These are phyloP conservation scores for Patella vulgata DNA, from an alignment of 1,140 invertebrate genomes.

Conservation along the genomic window DNA sequence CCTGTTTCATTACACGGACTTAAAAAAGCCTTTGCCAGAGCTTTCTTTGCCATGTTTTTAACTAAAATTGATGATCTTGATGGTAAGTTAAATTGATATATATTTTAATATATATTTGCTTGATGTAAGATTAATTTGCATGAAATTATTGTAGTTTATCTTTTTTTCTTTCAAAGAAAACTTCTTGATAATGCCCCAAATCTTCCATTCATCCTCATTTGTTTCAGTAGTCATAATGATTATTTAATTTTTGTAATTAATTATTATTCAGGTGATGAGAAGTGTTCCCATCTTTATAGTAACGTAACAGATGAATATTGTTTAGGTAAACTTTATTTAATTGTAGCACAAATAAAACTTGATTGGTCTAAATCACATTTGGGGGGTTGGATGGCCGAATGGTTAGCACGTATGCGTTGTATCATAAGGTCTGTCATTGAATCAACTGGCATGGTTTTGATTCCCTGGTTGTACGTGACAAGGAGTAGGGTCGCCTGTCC, in stretches of 20 bases:
- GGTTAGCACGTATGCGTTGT: too few relatives aligned
- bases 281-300: constrained; percentile 21
- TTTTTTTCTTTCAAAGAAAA: too few relatives aligned
- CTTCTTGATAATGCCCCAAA: too few relatives aligned
- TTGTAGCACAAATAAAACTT: too few relatives aligned
- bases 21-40: constrained; percentile 60
- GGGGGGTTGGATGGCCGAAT: too few relatives aligned
- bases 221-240: too few relatives aligned
- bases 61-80: constrained; percentile 65
- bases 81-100: constrained; percentile 28
- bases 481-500: too few relatives aligned
- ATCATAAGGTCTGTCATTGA: too few relatives aligned
- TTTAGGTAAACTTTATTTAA: constrained; percentile 19
- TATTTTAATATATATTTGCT: background rate
- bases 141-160: constrained; percentile 1
- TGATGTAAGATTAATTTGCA: background rate
- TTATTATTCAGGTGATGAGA: constrained; percentile 21
- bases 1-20: constrained; percentile 59
- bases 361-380: too few relatives aligned
- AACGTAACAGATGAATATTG: constrained; percentile 24
- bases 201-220: too few relatives aligned
- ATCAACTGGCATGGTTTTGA: too few relatives aligned
- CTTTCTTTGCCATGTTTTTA: constrained; percentile 66
- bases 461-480: too few relatives aligned
- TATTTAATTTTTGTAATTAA: background rate